Conservation (phyloP, 2,113 vertebrate species). For the Gobio gobio region DNA sequence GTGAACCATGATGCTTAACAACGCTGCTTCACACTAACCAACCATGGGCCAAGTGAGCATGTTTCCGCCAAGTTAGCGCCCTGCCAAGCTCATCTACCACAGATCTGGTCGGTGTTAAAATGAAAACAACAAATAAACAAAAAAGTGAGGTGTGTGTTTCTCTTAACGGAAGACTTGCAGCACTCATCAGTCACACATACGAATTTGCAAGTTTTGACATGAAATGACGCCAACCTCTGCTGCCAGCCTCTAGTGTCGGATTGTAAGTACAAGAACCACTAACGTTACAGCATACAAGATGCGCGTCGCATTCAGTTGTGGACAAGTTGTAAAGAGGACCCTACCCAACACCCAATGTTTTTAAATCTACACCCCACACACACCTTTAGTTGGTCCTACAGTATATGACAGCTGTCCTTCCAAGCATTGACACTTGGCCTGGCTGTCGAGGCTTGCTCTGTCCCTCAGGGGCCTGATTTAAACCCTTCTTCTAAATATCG, state of each 20-base stretch:
- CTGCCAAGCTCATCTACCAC: slow-evolving; percentile 49
- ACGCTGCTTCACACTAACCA: slow-evolving; percentile 47
- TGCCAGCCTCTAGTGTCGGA: neutral
- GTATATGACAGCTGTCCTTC: slow-evolving; percentile 6
- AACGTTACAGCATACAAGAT: neutral
- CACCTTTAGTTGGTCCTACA: neutral
- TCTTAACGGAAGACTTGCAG: slow-evolving; percentile 39
- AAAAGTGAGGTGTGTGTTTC: slow-evolving; percentile 46
- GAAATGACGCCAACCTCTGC: neutral
- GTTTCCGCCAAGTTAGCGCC: slow-evolving; percentile 50
- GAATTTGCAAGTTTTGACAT: slow-evolving; percentile 66
- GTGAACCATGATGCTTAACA: slow-evolving; percentile 58
- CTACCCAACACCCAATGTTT: neutral
- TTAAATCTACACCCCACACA: neutral
- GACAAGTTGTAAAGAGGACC: neutral
- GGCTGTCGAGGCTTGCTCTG: neutral
- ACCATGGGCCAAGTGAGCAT: slow-evolving; percentile 41
- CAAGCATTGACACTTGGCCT: neutral
- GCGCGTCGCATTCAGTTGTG: neutral
- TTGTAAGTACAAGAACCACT: neutral
- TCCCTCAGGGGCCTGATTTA: slow-evolving; percentile 7
- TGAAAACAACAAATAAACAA: slow-evolving; percentile 3
- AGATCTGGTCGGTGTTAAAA: slow-evolving; percentile 34
- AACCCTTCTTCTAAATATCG: slow-evolving; percentile 81
- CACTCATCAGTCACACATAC: slow-evolving; percentile 51